Conservation (phyloP, 1,140 invertebrate species). For the Ruditapes philippinarum region DNA sequence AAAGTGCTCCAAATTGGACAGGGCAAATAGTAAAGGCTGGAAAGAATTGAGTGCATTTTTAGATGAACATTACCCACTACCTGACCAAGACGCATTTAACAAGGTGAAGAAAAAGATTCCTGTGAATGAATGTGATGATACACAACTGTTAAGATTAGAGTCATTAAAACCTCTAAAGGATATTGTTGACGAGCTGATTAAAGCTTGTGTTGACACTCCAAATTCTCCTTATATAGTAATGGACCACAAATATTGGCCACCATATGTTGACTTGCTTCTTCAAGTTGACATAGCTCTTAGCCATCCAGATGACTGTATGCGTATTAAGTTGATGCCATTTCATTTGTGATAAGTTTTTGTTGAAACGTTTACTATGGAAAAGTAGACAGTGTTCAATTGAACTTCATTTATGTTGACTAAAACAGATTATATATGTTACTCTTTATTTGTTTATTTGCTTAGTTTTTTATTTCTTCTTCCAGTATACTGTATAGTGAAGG, state of each 20-base stretch:
- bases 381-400: no score
- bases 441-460: no score
- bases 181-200: constrained; percentile 49
- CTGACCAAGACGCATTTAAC: constrained; percentile 9
- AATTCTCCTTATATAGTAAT: constrained; percentile 59
- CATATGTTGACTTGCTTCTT: constrained; percentile 60
- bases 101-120: constrained; percentile 53
- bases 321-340: constrained; percentile 59
- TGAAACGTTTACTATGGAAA: no score
- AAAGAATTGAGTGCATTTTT: constrained; percentile 2
- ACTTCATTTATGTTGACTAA: no score
- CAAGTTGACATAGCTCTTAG: constrained; percentile 45
- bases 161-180: constrained; percentile 7
- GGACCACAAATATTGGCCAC: constrained; percentile 60
- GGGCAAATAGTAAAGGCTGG: background rate
- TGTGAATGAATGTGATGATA: background rate
- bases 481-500: no score
- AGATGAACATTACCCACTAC: constrained; percentile 34
- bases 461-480: no score
- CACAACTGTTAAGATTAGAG: background rate
- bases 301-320: constrained; percentile 26
- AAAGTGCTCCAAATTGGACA: background rate
- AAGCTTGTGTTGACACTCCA: constrained; percentile 34
- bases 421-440: no score
- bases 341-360: constrained; percentile 55